Conservation (phyloP, 2,797 vertebrate genomes). For the Lacerta viridis region DNA sequence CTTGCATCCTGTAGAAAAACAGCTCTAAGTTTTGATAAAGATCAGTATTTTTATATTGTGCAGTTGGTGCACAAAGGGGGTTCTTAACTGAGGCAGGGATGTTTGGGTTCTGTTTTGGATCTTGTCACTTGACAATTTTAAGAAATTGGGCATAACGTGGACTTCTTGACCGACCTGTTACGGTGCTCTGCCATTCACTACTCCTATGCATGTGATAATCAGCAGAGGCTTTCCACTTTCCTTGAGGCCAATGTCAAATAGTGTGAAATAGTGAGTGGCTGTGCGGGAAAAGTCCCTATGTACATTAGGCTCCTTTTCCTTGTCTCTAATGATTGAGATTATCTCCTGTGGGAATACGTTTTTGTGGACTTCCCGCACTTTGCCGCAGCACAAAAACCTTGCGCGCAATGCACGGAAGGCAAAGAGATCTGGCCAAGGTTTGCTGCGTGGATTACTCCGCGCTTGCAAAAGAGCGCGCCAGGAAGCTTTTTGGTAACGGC, state of each 20-base stretch:
- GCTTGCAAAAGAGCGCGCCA: no score
- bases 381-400: no score
- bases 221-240: slow-evolving; percentile 14
- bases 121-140: not conserved
- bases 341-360: not conserved
- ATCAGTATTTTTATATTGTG: not conserved
- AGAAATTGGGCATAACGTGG: not conserved
- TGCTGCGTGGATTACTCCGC: no score
- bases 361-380: no score
- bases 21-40: not conserved
- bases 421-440: no score
- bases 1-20: not conserved
- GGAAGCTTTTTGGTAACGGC: no score
- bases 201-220: not conserved
- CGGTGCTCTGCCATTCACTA: not conserved
- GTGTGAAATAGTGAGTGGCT: slow-evolving; percentile 10
- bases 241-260: not conserved
- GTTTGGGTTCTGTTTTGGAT: not conserved
- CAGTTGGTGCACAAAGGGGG: no score
- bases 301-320: slow-evolving; percentile 11
- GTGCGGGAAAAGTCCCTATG: not conserved
- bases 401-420: no score
- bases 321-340: slow-evolving; percentile 10
- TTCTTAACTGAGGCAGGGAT: not conserved
- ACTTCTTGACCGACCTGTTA: not conserved